Conservation (phyloP, 2,888 invertebrate genomes). For the Xanthorhoe designata region DNA sequence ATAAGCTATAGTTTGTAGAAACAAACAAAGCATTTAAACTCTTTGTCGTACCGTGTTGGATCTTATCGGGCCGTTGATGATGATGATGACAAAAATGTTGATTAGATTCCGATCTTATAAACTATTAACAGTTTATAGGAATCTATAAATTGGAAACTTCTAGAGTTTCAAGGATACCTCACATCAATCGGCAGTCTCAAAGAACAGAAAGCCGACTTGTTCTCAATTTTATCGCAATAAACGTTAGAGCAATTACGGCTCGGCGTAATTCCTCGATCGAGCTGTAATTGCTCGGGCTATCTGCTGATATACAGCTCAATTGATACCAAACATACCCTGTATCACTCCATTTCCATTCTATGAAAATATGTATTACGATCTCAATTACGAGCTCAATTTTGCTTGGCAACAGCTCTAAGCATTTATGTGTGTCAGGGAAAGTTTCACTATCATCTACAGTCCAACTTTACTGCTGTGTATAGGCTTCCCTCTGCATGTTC, state of each 20-base stretch:
- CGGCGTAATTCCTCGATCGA: constrained; percentile 20
- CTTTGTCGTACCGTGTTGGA: too few relatives aligned
- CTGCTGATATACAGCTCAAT: constrained; percentile 34
- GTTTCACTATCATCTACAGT: too few relatives aligned
- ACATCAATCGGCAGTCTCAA: not conserved
- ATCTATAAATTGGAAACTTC: not conserved
- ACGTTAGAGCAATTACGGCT: constrained; percentile 31
- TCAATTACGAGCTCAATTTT: too few relatives aligned
- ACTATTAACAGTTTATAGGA: not conserved
- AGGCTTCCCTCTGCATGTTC: too few relatives aligned
- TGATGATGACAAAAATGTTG: too few relatives aligned
- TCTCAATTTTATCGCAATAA: constrained; percentile 27
- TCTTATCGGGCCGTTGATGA: too few relatives aligned
- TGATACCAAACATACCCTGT: constrained; percentile 20
- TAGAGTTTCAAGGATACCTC: not conserved
- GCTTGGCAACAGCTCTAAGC: too few relatives aligned
- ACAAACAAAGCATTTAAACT: too few relatives aligned
- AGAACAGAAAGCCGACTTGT: constrained; percentile 12
- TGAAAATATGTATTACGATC: not conserved
- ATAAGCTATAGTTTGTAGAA: too few relatives aligned
- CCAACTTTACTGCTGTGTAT: too few relatives aligned
- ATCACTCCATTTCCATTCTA: not conserved
- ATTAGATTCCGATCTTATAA: too few relatives aligned
- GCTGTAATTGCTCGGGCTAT: constrained; percentile 32
- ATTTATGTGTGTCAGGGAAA: too few relatives aligned